Conservation (phyloP, 2,113 vertebrate genomes). For the Gambusia affinis region DNA sequence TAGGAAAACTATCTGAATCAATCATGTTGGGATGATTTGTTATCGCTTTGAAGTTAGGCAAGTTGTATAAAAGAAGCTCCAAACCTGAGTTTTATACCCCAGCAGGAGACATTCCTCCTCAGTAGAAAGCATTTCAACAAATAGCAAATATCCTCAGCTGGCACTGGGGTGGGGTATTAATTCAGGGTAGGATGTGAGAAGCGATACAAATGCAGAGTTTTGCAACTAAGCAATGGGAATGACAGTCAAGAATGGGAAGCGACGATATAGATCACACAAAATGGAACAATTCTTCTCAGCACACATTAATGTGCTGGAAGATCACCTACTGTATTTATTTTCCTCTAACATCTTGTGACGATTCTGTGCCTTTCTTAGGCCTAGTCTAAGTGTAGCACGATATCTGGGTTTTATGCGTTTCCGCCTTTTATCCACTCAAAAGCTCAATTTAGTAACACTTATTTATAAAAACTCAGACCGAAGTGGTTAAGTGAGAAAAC, state of each 20-base stretch:
- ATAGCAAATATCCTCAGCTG: background rate
- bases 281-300: no score
- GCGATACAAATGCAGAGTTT: background rate
- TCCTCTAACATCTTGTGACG: background rate
- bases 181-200: no score
- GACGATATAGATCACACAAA: no score
- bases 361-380: no score
- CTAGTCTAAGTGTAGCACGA: no score
- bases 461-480: no score
- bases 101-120: background rate
- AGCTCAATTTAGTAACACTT: no score
- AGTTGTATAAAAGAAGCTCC: background rate
- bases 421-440: no score
- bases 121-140: background rate
- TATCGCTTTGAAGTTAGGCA: background rate
- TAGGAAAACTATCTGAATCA: conserved; percentile 56
- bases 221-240: background rate
- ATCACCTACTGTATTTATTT: background rate
- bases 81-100: background rate
- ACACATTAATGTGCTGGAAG: background rate
- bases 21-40: background rate
- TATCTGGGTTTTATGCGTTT: no score
- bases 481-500: no score
- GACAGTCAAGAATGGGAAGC: no score
- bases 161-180: background rate